phyloP scores from a whole-genome alignment of 2,888 invertebrate species.

The Heliconius cydno region DNA sequence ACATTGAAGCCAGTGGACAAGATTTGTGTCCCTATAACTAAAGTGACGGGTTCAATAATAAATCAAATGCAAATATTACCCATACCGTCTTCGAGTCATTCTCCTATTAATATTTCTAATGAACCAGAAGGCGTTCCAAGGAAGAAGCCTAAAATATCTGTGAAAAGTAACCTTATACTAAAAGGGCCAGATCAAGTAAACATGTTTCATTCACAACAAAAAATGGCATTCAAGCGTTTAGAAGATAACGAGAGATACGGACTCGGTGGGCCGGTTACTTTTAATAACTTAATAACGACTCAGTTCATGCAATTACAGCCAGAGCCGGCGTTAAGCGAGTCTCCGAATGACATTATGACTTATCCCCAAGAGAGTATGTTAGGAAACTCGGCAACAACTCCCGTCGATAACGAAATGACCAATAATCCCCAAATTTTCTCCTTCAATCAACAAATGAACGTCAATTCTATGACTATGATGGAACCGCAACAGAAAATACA shows the following conservation, averaged over 20 bases:
- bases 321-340: constrained; percentile 69
- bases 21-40: constrained; percentile 67
- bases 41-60: constrained; percentile 75
- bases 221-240: constrained; percentile 75
- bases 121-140: constrained; percentile 70
- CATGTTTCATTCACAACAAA: constrained; percentile 79
- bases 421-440: constrained; percentile 70
- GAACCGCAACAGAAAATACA: constrained; percentile 73
- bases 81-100: constrained; percentile 72
- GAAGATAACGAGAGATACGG: constrained; percentile 76
- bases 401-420: constrained; percentile 64
- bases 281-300: constrained; percentile 76
- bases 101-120: constrained; percentile 64
- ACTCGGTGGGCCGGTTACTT: constrained; percentile 72
- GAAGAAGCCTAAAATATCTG: constrained; percentile 80
- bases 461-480: constrained; percentile 69
- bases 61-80: constrained; percentile 75
- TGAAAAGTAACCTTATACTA: constrained; percentile 78
- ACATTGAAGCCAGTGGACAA: constrained; percentile 73
- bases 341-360: constrained; percentile 67
- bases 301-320: constrained; percentile 78
- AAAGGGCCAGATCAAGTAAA: constrained; percentile 80
- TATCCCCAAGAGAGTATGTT: constrained; percentile 70
- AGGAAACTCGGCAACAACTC: constrained; percentile 64
- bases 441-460: constrained; percentile 73